A percentile compares a stretch with the other conserved stretches of the same genome.
Evolutionary conservation across 2,797 vertebrate genomes (phyloP).

Genomic region (Sebastolobus alascanus): DNA sequence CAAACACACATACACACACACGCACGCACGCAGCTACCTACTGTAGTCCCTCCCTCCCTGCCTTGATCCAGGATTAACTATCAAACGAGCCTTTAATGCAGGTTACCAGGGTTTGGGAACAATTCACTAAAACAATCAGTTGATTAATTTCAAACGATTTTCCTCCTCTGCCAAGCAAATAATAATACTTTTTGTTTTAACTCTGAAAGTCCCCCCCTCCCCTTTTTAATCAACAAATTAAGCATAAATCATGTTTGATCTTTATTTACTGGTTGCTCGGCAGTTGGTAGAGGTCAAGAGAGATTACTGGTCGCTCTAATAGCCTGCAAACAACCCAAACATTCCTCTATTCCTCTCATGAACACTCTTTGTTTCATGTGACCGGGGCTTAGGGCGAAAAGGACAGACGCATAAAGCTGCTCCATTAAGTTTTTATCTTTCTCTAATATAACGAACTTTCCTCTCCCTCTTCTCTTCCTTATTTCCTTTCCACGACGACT

Average conservation of each 20-base stretch:
- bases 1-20: slow-evolving; percentile 19
- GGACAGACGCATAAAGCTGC: slow-evolving; percentile 36
- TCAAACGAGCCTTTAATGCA: slow-evolving; percentile 81
- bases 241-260: slow-evolving; percentile 87
- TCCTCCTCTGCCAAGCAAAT: slow-evolving; percentile 78
- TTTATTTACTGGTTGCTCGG: slow-evolving; percentile 84
- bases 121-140: slow-evolving; percentile 87
- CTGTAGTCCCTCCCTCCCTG: slow-evolving; percentile 65
- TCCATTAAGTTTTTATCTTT: slow-evolving; percentile 8
- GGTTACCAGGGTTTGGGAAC: slow-evolving; percentile 83
- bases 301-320: slow-evolving; percentile 77
- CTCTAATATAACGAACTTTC: slow-evolving; percentile 20
- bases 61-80: slow-evolving; percentile 88
- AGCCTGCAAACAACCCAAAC: slow-evolving; percentile 72
- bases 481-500: neutral
- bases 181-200: slow-evolving; percentile 82
- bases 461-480: neutral
- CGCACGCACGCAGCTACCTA: slow-evolving; percentile 67
- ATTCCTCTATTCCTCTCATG: slow-evolving; percentile 58
- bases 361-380: slow-evolving; percentile 43
- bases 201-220: slow-evolving; percentile 62
- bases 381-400: slow-evolving; percentile 30
- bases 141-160: slow-evolving; percentile 89
- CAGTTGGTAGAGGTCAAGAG: slow-evolving; percentile 84
- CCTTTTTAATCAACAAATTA: slow-evolving; percentile 89